Evolutionary conservation across 2,113 vertebrate genomes (phyloP).

Genomic region (Nestor notabilis): DNA sequence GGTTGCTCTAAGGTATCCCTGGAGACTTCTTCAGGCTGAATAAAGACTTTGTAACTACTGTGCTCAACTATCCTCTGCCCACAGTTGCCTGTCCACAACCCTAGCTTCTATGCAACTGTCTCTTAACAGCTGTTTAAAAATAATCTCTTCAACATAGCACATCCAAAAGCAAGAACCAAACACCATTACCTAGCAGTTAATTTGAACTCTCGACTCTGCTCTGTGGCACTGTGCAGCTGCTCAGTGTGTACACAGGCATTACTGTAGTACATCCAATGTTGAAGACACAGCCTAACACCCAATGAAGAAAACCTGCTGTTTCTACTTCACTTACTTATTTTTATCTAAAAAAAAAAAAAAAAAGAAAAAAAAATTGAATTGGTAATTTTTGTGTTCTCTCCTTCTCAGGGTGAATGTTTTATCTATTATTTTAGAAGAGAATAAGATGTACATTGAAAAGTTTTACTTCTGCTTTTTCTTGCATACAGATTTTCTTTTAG

Average conservation of each 20-base stretch:
- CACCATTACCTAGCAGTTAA: too few species aligned
- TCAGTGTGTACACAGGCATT: neutral
- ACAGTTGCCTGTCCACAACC: fast-evolving
- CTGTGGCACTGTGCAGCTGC: neutral
- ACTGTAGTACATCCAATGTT: neutral
- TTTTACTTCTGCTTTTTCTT: neutral
- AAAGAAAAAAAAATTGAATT: too few species aligned
- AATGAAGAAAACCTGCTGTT: neutral
- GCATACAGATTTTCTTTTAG: neutral
- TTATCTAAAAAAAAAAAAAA: neutral
- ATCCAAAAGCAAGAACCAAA: neutral
- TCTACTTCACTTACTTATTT: neutral
- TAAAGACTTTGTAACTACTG: neutral
- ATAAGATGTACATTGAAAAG: neutral
- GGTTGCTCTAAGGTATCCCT: neutral
- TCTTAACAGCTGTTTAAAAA: neutral
- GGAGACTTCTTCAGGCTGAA: neutral
- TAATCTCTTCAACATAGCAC: neutral
- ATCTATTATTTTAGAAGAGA: neutral
- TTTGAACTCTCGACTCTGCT: neutral
- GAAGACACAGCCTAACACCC: neutral
- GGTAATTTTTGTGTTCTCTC: neutral
- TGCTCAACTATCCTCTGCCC: neutral
- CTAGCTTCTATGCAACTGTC: neutral
- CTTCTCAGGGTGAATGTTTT: neutral